phyloP scores from a whole-genome alignment of 2,888 invertebrate genomes.

The Diploptera punctata region DNA sequence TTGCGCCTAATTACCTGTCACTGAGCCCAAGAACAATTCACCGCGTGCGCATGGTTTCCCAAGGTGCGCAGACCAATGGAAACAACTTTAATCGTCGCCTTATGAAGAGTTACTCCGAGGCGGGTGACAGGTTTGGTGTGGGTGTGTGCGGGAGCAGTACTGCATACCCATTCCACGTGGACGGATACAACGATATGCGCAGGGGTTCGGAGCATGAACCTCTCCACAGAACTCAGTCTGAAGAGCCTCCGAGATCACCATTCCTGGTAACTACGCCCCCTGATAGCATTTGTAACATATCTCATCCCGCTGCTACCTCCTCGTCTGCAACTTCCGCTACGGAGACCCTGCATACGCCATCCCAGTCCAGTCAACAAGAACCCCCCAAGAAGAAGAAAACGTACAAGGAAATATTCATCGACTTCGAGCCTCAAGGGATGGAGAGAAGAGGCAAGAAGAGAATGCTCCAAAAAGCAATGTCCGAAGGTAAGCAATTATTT shows the following conservation, averaged over 20 bases:
- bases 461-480: slow-evolving; percentile 74
- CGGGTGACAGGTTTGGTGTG: slow-evolving; percentile 55
- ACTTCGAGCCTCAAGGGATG: slow-evolving; percentile 77
- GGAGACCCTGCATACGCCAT: slow-evolving; percentile 41
- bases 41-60: slow-evolving; percentile 87
- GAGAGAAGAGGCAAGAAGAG: slow-evolving; percentile 50
- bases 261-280: slow-evolving; percentile 66
- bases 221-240: slow-evolving; percentile 83
- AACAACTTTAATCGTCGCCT: slow-evolving; percentile 72
- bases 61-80: slow-evolving; percentile 90
- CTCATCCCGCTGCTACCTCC: slow-evolving; percentile 22
- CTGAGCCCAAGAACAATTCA: slow-evolving; percentile 84
- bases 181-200: slow-evolving; percentile 41
- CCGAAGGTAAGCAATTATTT: slow-evolving; percentile 79
- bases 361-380: slow-evolving; percentile 45
- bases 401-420: slow-evolving; percentile 83
- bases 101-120: slow-evolving; percentile 85
- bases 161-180: slow-evolving; percentile 49
- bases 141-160: slow-evolving; percentile 55
- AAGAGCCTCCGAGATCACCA: slow-evolving; percentile 79
- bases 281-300: slow-evolving; percentile 50
- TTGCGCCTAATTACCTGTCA: slow-evolving; percentile 68
- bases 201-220: slow-evolving; percentile 69
- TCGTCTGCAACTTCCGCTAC: slow-evolving; percentile 37
- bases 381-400: slow-evolving; percentile 57